Conservation (phyloP, 2,888 invertebrate genomes). For the Melangyna quadrimaculata region DNA sequence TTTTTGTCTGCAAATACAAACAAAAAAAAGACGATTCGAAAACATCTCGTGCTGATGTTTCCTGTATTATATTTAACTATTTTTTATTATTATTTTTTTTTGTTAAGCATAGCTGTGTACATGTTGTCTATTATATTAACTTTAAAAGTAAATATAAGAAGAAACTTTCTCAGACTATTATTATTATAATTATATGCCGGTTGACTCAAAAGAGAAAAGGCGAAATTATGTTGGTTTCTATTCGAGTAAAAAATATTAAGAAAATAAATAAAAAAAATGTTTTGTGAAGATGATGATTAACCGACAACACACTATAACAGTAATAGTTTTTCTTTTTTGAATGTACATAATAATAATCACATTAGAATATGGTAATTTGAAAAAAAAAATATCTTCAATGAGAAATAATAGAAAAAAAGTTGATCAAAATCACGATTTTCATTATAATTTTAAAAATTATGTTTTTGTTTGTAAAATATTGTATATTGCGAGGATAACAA, state of each 20-base stretch:
- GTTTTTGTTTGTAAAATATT: slow-evolving; percentile 71
- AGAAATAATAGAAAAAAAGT: slow-evolving; percentile 10
- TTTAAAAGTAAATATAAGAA: slow-evolving; percentile 42
- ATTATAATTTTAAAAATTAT: slow-evolving; percentile 52
- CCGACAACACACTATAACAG: slow-evolving; percentile 16
- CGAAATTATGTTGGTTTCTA: slow-evolving; percentile 41
- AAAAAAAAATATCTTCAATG: slow-evolving; percentile 14
- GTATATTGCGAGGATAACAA: slow-evolving; percentile 66
- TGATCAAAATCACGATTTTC: slow-evolving; percentile 23
- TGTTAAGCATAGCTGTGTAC: slow-evolving; percentile 56
- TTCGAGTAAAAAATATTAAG: slow-evolving; percentile 8
- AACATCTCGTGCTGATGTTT: slow-evolving; percentile 38
- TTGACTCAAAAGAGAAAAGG: slow-evolving; percentile 10
- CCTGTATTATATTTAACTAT: slow-evolving; percentile 55
- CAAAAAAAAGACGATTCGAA: slow-evolving; percentile 30
- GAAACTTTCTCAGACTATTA: slow-evolving; percentile 1
- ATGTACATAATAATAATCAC: slow-evolving; percentile 66
- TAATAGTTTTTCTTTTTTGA: slow-evolving; percentile 45
- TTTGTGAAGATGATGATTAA: slow-evolving; percentile 22
- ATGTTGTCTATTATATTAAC: slow-evolving; percentile 52
- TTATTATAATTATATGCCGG: slow-evolving; percentile 12
- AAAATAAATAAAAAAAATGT: background rate
- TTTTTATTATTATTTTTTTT: slow-evolving; percentile 43
- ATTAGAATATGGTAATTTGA: slow-evolving; percentile 56
- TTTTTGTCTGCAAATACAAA: slow-evolving; percentile 35